phyloP scores from a whole-genome alignment of 2,797 vertebrate genomes.

The Halcyon badia region DNA sequence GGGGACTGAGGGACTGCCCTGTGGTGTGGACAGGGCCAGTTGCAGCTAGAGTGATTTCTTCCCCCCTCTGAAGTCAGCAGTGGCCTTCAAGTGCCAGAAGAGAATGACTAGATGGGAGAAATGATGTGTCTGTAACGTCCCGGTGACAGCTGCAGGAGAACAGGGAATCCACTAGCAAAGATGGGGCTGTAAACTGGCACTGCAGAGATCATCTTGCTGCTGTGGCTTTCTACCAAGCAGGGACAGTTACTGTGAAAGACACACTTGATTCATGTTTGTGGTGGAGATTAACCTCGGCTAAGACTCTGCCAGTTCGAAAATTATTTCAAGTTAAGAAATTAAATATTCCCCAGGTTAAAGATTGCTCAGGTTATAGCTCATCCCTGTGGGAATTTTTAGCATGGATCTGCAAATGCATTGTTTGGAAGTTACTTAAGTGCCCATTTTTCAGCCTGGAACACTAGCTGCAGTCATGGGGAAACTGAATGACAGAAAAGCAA shows the following conservation, averaged over 20 bases:
- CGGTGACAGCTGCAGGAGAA: rapidly evolving
- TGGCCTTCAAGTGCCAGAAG: neutral
- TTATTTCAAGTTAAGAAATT: neutral
- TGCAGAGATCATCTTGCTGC: neutral
- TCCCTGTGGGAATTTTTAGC: neutral
- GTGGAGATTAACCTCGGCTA: neutral
- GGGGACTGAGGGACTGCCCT: neutral
- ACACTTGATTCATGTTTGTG: neutral
- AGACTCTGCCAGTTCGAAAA: neutral
- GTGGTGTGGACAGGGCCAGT: neutral
- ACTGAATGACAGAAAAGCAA: conserved; percentile 13
- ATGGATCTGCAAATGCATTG: neutral
- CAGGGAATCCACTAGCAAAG: neutral
- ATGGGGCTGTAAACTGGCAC: neutral
- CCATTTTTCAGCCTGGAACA: neutral
- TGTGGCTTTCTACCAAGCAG: neutral
- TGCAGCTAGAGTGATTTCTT: neutral
- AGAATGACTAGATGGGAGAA: neutral
- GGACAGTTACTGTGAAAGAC: neutral
- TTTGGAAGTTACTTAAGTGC: neutral
- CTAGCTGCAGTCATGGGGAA: neutral
- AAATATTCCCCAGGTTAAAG: neutral
- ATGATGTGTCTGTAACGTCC: neutral
- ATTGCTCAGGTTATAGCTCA: neutral
- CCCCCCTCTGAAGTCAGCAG: rapidly evolving